Percentiles rank a stretch among this genome's conserved stretches.
phyloP scores from a whole-genome alignment of 2,113 vertebrate genomes.

The Lethenteron reissneri region DNA sequence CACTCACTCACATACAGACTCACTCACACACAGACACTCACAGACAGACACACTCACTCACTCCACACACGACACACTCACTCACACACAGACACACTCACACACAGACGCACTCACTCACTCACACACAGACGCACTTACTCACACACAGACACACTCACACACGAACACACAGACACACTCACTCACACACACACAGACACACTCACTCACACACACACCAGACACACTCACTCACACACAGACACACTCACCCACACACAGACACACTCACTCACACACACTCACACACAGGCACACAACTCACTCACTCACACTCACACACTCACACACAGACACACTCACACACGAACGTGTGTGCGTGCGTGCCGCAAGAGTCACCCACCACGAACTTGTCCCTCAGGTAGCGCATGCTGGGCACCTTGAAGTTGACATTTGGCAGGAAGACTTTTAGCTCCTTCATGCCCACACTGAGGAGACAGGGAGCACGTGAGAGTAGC shows the following conservation, averaged over 20 bases:
- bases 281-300: background rate
- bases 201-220: background rate
- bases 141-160: background rate
- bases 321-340: background rate
- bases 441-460: slow-evolving; percentile 51
- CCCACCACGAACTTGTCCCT: slow-evolving; percentile 48
- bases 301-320: background rate
- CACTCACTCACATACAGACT: background rate
- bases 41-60: background rate
- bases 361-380: background rate
- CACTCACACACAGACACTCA: background rate
- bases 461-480: slow-evolving; percentile 27
- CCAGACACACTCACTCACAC: too few species aligned
- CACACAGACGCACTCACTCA: background rate
- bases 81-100: background rate
- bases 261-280: background rate
- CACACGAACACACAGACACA: background rate
- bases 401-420: slow-evolving; percentile 53
- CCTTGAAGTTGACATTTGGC: slow-evolving; percentile 47
- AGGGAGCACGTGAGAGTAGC: background rate
- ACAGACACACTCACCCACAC: too few species aligned
- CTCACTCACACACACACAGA: background rate
- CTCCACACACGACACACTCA: background rate
- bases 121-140: background rate
- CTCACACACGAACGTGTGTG: background rate